These are phyloP conservation scores for Solenopsis invicta DNA, from an alignment of 1,140 invertebrate species.

Conservation along the genomic window DNA sequence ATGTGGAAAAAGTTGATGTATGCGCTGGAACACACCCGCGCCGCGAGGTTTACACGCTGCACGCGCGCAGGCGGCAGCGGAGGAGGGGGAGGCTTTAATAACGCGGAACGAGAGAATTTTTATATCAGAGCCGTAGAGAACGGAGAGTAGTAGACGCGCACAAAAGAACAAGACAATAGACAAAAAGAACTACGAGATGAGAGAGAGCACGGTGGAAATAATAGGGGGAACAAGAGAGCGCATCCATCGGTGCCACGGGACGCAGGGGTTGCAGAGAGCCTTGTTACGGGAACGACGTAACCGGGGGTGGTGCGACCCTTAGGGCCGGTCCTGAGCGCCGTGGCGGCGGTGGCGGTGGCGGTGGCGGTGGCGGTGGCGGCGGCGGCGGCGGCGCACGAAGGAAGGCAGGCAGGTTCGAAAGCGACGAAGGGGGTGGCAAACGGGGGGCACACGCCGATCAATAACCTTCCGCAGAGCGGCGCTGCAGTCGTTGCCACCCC, in stretches of 20 bases:
- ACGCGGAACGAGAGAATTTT: conserved; percentile 47
- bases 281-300: conserved; percentile 48
- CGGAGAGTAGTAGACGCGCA: conserved; percentile 37
- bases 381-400: conserved; percentile 62
- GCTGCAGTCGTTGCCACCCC: conserved; percentile 74
- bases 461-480: conserved; percentile 84
- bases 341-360: no score
- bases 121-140: conserved; percentile 42
- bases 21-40: conserved; percentile 34
- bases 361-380: no score
- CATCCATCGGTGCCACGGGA: conserved; percentile 16
- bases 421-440: conserved; percentile 61
- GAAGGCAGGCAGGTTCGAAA: conserved; percentile 72
- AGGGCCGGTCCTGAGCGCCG: conserved; percentile 74
- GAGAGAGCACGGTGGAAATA: conserved; percentile 54
- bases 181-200: conserved; percentile 54
- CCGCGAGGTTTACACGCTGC: conserved; percentile 49
- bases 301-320: conserved; percentile 63
- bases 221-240: conserved; percentile 51
- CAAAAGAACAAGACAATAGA: conserved; percentile 64
- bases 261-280: background rate
- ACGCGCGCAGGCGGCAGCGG: background rate
- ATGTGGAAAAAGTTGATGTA: conserved; percentile 59
- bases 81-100: background rate
- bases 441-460: conserved; percentile 80